phyloP scores from a whole-genome alignment of 2,113 vertebrate species.

The Phocoena sinus region DNA sequence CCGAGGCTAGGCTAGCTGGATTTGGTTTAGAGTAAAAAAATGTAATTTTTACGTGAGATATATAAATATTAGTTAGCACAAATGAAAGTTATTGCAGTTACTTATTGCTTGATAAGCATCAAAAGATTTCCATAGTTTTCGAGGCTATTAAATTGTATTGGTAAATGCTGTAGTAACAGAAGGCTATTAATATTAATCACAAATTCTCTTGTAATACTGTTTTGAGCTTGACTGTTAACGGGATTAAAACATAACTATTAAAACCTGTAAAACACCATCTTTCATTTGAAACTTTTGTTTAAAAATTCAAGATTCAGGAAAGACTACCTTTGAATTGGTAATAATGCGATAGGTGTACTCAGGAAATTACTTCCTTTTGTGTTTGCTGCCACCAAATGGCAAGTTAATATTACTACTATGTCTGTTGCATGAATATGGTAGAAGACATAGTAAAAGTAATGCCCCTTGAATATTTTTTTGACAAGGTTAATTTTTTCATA shows the following conservation, averaged over 20 bases:
- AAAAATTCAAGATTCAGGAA: neutral
- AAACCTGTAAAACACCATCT: neutral
- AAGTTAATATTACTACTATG: neutral
- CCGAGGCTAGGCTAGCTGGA: neutral
- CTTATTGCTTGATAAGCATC: neutral
- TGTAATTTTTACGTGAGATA: neutral
- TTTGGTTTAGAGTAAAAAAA: slow-evolving; percentile 27
- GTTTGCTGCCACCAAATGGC: slow-evolving; percentile 62
- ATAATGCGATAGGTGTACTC: neutral
- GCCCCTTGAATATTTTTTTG: neutral
- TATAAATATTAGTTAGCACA: neutral
- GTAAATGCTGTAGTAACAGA: neutral
- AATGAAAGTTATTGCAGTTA: neutral
- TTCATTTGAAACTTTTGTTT: neutral
- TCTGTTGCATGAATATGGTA: neutral
- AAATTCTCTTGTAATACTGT: neutral
- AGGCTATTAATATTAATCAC: neutral
- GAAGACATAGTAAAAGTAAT: neutral
- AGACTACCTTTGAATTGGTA: slow-evolving; percentile 11
- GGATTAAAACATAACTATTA: neutral
- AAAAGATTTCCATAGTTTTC: neutral
- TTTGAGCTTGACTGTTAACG: slow-evolving; percentile 12
- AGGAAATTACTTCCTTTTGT: slow-evolving; percentile 26
- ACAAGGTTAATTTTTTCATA: neutral
- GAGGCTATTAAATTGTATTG: neutral